Conservation (phyloP, 2,797 vertebrate species). For the Eospalax fontanierii region DNA sequence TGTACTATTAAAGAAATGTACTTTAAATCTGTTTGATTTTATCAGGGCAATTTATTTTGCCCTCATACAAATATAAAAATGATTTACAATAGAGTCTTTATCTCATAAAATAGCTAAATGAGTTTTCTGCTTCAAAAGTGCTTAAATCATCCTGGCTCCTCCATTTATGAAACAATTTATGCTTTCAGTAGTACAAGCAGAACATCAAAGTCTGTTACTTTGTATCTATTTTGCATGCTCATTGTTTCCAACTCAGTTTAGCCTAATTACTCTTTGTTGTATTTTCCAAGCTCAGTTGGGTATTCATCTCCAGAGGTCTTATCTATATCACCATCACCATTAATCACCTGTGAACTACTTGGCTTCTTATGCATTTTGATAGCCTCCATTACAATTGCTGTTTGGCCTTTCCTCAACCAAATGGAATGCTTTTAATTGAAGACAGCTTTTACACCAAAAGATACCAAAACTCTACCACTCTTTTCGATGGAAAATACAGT, state of each 20-base stretch:
- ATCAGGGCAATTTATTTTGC: conserved; percentile 89
- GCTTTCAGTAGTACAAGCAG: conserved; percentile 81
- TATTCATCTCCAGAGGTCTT: conserved; percentile 82
- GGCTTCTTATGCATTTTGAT: conserved; percentile 82
- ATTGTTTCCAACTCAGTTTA: conserved; percentile 86
- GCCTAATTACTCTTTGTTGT: conserved; percentile 85
- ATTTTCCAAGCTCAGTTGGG: conserved; percentile 78
- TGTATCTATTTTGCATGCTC: conserved; percentile 76
- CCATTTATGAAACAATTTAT: conserved; percentile 87
- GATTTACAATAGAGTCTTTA: conserved; percentile 89
- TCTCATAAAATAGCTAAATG: conserved; percentile 90
- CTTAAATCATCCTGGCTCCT: conserved; percentile 86
- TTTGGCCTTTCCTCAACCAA: conserved; percentile 73
- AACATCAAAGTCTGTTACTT: conserved; percentile 89
- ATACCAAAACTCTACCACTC: conserved; percentile 15
- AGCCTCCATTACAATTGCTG: conserved; percentile 72
- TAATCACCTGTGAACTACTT: conserved; percentile 83
- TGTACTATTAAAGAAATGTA: conserved; percentile 85
- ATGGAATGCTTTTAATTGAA: conserved; percentile 41
- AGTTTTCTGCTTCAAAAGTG: conserved; percentile 89
- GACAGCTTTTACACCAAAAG: conserved; percentile 27
- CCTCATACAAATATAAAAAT: conserved; percentile 87
- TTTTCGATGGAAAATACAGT: conserved; percentile 13
- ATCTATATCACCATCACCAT: conserved; percentile 81
- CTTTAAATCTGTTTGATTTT: conserved; percentile 90